A percentile compares a stretch with the other conserved stretches of the same genome.
phyloP scores from a whole-genome alignment of 2,888 invertebrate genomes.

The Abscondita cerata region DNA sequence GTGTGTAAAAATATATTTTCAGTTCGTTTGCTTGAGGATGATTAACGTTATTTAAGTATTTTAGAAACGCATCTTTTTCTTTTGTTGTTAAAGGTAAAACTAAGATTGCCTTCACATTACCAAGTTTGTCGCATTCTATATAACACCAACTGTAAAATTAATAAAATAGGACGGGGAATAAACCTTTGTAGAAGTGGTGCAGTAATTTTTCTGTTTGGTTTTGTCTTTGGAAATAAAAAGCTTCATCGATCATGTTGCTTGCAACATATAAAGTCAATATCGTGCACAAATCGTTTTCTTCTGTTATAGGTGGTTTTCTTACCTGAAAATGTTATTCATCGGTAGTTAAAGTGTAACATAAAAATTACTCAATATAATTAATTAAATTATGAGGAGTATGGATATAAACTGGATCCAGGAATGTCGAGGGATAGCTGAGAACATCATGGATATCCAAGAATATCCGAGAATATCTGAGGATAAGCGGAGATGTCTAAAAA shows the following conservation, averaged over 20 bases:
- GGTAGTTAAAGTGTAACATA: too few species aligned
- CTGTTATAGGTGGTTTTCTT: conserved; percentile 52
- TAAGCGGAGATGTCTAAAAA: too few species aligned
- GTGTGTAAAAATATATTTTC: conserved; percentile 73
- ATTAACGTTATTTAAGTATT: conserved; percentile 65
- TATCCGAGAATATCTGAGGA: too few species aligned
- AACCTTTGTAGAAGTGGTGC: conserved; percentile 69
- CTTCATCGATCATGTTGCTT: conserved; percentile 69
- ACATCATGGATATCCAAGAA: too few species aligned
- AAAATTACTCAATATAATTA: too few species aligned
- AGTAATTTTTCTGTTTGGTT: conserved; percentile 64
- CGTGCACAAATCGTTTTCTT: conserved; percentile 61
- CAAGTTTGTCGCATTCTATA: conserved; percentile 65
- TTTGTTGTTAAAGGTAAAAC: conserved; percentile 66
- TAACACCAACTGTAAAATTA: too few species aligned
- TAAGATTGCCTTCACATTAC: conserved; percentile 66
- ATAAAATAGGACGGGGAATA: too few species aligned
- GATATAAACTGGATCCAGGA: too few species aligned
- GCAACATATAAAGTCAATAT: conserved; percentile 69
- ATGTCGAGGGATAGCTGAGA: too few species aligned
- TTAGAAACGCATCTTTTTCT: conserved; percentile 73
- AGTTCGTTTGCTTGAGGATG: conserved; percentile 69
- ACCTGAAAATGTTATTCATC: too few species aligned
- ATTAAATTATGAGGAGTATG: too few species aligned
- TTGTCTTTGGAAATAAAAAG: conserved; percentile 68